phyloP scores from a whole-genome alignment of 2,888 invertebrate species.

The Dione juno region DNA sequence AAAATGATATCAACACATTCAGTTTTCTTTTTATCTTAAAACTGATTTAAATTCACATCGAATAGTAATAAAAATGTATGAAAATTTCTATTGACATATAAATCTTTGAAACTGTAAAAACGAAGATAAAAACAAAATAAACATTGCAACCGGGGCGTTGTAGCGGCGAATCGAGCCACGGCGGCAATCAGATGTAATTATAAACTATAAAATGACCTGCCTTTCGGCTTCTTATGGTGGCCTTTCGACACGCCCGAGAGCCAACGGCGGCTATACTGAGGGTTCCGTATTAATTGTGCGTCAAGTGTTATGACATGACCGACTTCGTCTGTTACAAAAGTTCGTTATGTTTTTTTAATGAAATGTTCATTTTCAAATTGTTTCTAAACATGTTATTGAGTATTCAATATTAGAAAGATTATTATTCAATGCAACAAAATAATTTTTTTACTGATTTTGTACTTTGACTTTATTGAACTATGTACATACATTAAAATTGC shows the following conservation, averaged over 20 bases:
- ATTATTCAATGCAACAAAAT: neutral
- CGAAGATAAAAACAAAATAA: slow-evolving; percentile 48
- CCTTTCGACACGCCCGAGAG: slow-evolving; percentile 70
- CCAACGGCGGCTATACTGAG: slow-evolving; percentile 40
- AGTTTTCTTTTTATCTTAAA: no score
- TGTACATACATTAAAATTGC: neutral
- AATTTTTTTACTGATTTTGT: neutral
- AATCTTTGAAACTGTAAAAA: slow-evolving; percentile 25
- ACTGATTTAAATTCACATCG: neutral
- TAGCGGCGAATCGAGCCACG: slow-evolving; percentile 64
- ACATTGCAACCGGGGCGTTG: slow-evolving; percentile 51
- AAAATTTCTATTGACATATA: slow-evolving; percentile 9
- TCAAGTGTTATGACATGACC: slow-evolving; percentile 23
- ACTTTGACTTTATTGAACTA: neutral
- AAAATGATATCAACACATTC: no score
- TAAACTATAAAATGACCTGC: slow-evolving; percentile 78
- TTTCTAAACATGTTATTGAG: neutral
- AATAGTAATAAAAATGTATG: neutral
- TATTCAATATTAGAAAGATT: slow-evolving; percentile 5
- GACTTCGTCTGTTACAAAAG: slow-evolving; percentile 29
- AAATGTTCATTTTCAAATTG: slow-evolving; percentile 18
- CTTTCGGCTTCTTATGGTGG: slow-evolving; percentile 80
- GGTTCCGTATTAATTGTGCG: slow-evolving; percentile 60
- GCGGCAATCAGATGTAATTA: slow-evolving; percentile 77
- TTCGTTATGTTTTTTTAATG: slow-evolving; percentile 21